Conservation (phyloP, 2,113 vertebrate genomes). For the Trematocara unimaculatum region DNA sequence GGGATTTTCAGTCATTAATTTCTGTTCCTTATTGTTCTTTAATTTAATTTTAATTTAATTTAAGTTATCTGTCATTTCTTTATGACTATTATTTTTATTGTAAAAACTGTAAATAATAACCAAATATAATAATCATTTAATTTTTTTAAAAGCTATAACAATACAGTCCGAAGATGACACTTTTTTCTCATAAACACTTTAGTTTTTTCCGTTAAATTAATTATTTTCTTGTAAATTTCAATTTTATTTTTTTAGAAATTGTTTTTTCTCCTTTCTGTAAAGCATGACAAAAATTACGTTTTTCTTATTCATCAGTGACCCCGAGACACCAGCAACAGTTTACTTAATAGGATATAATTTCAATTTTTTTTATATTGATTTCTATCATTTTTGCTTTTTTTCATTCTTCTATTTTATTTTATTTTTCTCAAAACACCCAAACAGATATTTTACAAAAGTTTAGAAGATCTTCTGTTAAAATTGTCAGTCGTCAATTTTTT, state of each 20-base stretch:
- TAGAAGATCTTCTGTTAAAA: neutral
- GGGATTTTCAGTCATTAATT: neutral
- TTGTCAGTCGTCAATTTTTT: neutral
- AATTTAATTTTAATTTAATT: neutral
- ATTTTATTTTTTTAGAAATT: neutral
- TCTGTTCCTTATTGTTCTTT: neutral
- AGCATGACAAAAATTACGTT: neutral
- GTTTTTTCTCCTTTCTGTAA: neutral
- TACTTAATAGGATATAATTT: neutral
- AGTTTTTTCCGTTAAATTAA: neutral
- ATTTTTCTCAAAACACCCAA: neutral
- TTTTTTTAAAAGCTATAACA: neutral
- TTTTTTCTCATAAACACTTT: neutral
- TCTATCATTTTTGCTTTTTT: neutral
- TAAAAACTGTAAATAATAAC: neutral
- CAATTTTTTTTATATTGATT: neutral
- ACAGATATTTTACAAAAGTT: neutral
- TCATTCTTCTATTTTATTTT: neutral
- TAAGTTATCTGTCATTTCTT: neutral
- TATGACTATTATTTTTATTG: neutral
- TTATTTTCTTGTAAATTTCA: neutral
- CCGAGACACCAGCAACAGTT: neutral
- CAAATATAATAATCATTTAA: neutral
- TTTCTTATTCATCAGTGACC: neutral
- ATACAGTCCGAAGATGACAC: neutral